Evolutionary conservation across 2,797 vertebrate species (phyloP).

Genomic region (Cichlasoma orientale): DNA sequence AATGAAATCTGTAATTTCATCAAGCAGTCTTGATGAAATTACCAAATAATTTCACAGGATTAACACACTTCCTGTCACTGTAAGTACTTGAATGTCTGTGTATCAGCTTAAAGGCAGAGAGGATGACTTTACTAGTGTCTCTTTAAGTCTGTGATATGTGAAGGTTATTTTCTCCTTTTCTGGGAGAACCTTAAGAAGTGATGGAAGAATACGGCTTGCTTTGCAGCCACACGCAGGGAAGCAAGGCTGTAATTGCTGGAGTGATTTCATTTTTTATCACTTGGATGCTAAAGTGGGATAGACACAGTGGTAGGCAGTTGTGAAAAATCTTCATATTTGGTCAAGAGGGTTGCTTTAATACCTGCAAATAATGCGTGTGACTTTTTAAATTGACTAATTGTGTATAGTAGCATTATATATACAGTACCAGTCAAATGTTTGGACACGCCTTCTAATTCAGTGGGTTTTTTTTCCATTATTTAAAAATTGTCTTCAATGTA

Average conservation of each 20-base stretch:
- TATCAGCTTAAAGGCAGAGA: slow-evolving; percentile 26
- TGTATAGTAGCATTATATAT: too few relatives aligned
- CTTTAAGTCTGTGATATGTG: slow-evolving; percentile 48
- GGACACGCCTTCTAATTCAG: too few relatives aligned
- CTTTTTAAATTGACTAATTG: too few relatives aligned
- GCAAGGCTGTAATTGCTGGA: not conserved
- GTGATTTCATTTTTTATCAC: slow-evolving; percentile 19
- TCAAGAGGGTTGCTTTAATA: too few relatives aligned
- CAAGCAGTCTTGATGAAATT: too few relatives aligned
- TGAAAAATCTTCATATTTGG: too few relatives aligned
- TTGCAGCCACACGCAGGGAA: slow-evolving; percentile 2
- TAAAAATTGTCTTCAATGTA: too few relatives aligned
- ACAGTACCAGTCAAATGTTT: too few relatives aligned
- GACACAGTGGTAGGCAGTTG: not conserved
- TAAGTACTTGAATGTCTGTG: not conserved
- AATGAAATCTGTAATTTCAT: not conserved
- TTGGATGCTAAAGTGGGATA: not conserved
- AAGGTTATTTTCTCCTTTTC: slow-evolving; percentile 43
- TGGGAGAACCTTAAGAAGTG: slow-evolving; percentile 21
- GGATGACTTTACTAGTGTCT: not conserved
- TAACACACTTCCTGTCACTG: too few relatives aligned
- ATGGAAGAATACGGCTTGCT: not conserved
- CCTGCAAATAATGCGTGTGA: too few relatives aligned
- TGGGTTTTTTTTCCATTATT: too few relatives aligned
- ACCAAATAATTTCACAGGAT: too few relatives aligned